Conservation (phyloP, 2,797 vertebrate genomes). For the Graptemys geographica region DNA sequence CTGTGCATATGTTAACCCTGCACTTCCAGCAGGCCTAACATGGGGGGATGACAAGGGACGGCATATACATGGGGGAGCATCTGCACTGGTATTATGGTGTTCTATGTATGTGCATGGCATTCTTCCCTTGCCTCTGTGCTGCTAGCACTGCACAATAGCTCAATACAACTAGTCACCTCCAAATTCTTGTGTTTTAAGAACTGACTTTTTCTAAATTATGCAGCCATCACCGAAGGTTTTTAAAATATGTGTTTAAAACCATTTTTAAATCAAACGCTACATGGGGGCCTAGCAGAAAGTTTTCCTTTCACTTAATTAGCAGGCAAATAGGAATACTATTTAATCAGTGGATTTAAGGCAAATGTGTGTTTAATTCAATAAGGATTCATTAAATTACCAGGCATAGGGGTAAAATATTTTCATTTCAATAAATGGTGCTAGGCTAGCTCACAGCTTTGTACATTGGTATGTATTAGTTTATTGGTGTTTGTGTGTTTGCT, state of each 20-base stretch:
- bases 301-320: constrained; percentile 69
- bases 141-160: accelerated
- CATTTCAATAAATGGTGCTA: constrained; percentile 77
- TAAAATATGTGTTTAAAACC: constrained; percentile 69
- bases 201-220: constrained; percentile 50
- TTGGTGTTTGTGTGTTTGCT: constrained; percentile 80
- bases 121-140: background rate
- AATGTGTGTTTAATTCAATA: constrained; percentile 68
- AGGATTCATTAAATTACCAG: constrained; percentile 75
- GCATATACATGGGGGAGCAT: accelerated
- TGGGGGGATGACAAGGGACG: background rate
- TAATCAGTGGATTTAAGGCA: constrained; percentile 72
- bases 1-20: background rate
- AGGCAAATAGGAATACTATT: constrained; percentile 57
- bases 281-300: constrained; percentile 65
- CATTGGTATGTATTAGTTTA: constrained; percentile 77
- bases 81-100: accelerated
- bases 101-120: accelerated
- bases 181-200: background rate
- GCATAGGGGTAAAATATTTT: constrained; percentile 71
- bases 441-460: constrained; percentile 78
- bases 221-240: constrained; percentile 72
- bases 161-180: background rate
- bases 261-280: constrained; percentile 66
- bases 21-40: background rate